Evolutionary conservation across 2,888 invertebrate species (phyloP).

Genomic region (Agelastica alni): DNA sequence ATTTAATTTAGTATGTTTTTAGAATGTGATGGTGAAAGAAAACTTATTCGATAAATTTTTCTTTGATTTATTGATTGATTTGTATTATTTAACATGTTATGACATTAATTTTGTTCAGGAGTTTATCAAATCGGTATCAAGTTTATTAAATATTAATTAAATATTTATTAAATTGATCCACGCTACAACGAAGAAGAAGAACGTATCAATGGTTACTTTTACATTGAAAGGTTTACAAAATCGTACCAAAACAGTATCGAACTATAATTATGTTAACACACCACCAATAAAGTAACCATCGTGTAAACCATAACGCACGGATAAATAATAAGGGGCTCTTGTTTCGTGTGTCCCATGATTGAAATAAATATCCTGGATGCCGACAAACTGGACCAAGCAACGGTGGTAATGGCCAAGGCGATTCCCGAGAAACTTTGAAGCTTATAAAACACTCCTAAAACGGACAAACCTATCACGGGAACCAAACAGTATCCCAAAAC

Average conservation of each 20-base stretch:
- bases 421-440: constrained; percentile 75
- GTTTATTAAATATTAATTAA: too few species aligned
- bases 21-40: too few species aligned
- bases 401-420: constrained; percentile 67
- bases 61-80: too few species aligned
- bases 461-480: constrained; percentile 87
- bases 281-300: constrained; percentile 87
- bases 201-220: too few species aligned
- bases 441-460: constrained; percentile 75
- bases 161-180: too few species aligned
- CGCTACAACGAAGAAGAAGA: too few species aligned
- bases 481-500: constrained; percentile 91
- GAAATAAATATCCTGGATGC: constrained; percentile 91
- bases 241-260: neutral
- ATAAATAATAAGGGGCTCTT: constrained; percentile 85
- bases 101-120: too few species aligned
- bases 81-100: too few species aligned
- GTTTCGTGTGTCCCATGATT: constrained; percentile 86
- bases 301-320: constrained; percentile 92
- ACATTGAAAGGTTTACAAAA: too few species aligned
- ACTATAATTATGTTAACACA: constrained; percentile 66
- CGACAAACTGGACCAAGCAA: constrained; percentile 87
- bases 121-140: too few species aligned
- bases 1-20: too few species aligned
- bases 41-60: too few species aligned